phyloP scores from a whole-genome alignment of 2,113 vertebrate species.

The Nyctereutes procyonoides region DNA sequence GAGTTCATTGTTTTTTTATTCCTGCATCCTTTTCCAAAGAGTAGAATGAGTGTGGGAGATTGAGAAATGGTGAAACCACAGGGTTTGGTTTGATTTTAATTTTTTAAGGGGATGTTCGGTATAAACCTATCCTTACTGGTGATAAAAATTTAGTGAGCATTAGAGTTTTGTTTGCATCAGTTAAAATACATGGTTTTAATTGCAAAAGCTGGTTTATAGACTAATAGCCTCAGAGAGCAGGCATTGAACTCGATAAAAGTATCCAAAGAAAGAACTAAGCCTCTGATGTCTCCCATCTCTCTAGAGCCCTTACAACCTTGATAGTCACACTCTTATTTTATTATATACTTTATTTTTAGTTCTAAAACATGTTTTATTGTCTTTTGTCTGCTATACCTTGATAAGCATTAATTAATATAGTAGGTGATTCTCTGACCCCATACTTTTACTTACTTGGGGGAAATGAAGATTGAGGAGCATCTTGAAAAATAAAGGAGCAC shows the following conservation, averaged over 20 bases:
- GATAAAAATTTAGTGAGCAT: slow-evolving; percentile 69
- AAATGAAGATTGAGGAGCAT: neutral
- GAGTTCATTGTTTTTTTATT: slow-evolving; percentile 43
- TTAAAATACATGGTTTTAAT: slow-evolving; percentile 69
- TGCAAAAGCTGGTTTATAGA: slow-evolving; percentile 51
- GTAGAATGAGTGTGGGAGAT: neutral
- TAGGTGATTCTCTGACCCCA: neutral
- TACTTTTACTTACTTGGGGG: neutral
- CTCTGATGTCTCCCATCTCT: neutral
- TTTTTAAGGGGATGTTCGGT: slow-evolving; percentile 1
- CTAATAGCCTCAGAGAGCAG: slow-evolving; percentile 30
- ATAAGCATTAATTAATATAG: neutral
- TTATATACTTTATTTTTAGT: neutral
- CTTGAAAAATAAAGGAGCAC: neutral
- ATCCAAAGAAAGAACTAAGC: slow-evolving; percentile 38
- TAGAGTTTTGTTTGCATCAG: slow-evolving; percentile 67
- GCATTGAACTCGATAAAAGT: neutral
- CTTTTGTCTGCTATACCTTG: neutral
- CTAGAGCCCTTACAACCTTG: neutral
- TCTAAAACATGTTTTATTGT: slow-evolving; percentile 54
- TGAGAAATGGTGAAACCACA: neutral
- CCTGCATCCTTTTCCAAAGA: slow-evolving; percentile 7
- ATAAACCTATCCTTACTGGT: slow-evolving; percentile 47
- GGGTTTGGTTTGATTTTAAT: neutral
- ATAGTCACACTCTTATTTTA: neutral